A percentile compares a stretch with the other conserved stretches of the same genome.
Evolutionary conservation across 2,797 vertebrate genomes (phyloP).

Genomic region (Falco peregrinus): DNA sequence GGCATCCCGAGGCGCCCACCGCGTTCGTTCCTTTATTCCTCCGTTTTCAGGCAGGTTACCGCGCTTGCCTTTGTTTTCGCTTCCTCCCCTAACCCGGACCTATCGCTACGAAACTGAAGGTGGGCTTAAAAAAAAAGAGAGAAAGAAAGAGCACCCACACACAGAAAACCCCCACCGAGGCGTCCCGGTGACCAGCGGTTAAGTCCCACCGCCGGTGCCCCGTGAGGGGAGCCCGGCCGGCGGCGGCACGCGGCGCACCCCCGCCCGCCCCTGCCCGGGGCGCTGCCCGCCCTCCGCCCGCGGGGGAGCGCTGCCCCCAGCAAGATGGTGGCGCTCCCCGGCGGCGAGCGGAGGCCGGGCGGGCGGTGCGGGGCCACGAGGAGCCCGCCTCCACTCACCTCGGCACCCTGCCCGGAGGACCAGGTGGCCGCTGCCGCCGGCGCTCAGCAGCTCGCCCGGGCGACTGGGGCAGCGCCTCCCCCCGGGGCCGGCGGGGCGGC

Average conservation of each 20-base stretch:
- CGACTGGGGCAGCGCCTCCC: neutral
- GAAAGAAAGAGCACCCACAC: neutral
- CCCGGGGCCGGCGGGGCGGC: neutral
- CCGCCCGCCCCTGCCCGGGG: too few relatives aligned
- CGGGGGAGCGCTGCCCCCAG: neutral
- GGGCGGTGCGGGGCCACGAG: neutral
- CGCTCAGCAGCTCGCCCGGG: neutral
- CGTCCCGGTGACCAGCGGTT: neutral
- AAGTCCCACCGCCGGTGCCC: neutral
- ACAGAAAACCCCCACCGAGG: neutral
- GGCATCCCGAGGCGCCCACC: neutral
- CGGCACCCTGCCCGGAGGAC: neutral
- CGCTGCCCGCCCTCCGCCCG: neutral
- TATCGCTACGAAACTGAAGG: neutral
- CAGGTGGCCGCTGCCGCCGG: neutral
- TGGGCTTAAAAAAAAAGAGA: neutral
- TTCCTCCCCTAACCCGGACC: neutral
- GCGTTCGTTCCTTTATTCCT: accelerated
- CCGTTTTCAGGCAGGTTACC: neutral
- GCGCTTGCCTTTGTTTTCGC: conserved; percentile 30
- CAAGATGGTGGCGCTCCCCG: neutral
- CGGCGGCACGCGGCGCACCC: neutral
- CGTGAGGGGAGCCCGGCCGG: neutral
- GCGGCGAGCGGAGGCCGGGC: neutral
- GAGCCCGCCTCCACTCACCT: conserved; percentile 20